Conservation (phyloP, 2,888 invertebrate genomes). For the Tipula helvola region DNA sequence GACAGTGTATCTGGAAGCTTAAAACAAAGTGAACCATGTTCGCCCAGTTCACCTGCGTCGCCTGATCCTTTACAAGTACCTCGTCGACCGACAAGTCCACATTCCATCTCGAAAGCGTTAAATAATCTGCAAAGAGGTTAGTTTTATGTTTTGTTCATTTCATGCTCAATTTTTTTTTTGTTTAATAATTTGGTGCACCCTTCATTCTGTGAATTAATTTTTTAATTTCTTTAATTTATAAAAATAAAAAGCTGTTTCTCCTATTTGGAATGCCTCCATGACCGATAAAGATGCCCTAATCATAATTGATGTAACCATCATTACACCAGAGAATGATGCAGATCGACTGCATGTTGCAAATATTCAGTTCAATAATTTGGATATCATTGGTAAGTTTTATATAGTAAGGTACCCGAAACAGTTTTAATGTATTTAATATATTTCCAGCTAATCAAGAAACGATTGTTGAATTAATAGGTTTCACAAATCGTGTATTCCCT, state of each 20-base stretch:
- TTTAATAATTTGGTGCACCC: constrained; percentile 18
- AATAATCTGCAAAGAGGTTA: constrained; percentile 36
- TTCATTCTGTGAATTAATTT: background rate
- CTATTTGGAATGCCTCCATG: constrained; percentile 22
- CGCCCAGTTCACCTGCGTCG: constrained; percentile 71
- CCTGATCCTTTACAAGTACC: constrained; percentile 41
- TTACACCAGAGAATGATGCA: constrained; percentile 32
- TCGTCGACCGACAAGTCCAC: constrained; percentile 39
- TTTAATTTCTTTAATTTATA: background rate
- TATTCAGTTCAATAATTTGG: constrained; percentile 86
- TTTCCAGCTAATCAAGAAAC: constrained; percentile 83
- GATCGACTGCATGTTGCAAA: constrained; percentile 61
- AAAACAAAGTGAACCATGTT: constrained; percentile 82
- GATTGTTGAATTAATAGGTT: constrained; percentile 84
- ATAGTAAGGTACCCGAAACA: background rate
- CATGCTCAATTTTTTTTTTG: constrained; percentile 19
- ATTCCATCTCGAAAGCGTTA: constrained; percentile 44
- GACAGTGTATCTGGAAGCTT: constrained; percentile 89
- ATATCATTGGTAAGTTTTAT: constrained; percentile 64
- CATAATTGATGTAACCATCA: constrained; percentile 67
- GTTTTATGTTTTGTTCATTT: constrained; percentile 4
- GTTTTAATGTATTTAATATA: background rate
- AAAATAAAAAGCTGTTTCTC: constrained; percentile 21
- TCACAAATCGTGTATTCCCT: constrained; percentile 60
- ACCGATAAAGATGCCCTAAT: constrained; percentile 58